Base-by-base conservation (phyloP, 2,113 vertebrate genomes). In the Pelecanus crispus region DNA sequence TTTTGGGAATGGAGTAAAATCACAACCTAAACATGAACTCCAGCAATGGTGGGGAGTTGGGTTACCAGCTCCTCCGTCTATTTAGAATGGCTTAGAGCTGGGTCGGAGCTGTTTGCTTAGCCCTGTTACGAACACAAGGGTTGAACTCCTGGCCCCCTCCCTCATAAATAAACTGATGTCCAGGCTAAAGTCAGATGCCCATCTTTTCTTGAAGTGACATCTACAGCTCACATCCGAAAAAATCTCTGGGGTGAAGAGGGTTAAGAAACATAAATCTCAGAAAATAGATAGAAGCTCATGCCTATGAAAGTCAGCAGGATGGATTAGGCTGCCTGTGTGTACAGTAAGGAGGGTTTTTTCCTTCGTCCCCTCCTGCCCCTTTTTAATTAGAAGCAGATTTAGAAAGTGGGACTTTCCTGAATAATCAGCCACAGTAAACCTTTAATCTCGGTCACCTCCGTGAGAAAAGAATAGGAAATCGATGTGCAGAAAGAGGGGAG, bases 351-450 rank as follows among this genome's bases (percentile, higher is more conserved):
- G 66, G 55, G 8, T 1, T 36, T 88, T 73, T 32, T 52, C 81
- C 44, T 71, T 91, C 65, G 40, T 90, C 47, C 11, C 53, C 78
- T 94, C 81, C 96, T 83, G 21, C 18, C 53, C 90, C 81, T 93
- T 96, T 97, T 96, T 97, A 95, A 97, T 97, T 97, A 95, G 93
- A 96, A 97, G 87, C 94, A 95, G 84, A 94, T 97, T 97, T 95
- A 93, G 92, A 88, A 96, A 95, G 93, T 93, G 87, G 92, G 95
- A 91, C 94, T 97, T 94, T 94, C 96, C 92, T 97, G 94, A 96
- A 85, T 82, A 91, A 95, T 92, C 95, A 90, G 62, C 71, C 82
- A 71, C 74, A 82, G 44, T 58, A 83, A 90, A 92, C 65, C 93
- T 97, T 88, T 91, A 92, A 94, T 53, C 86, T 89, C 36, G 2